phyloP scores from a whole-genome alignment of 2,113 vertebrate species.

The Camelus dromedarius region DNA sequence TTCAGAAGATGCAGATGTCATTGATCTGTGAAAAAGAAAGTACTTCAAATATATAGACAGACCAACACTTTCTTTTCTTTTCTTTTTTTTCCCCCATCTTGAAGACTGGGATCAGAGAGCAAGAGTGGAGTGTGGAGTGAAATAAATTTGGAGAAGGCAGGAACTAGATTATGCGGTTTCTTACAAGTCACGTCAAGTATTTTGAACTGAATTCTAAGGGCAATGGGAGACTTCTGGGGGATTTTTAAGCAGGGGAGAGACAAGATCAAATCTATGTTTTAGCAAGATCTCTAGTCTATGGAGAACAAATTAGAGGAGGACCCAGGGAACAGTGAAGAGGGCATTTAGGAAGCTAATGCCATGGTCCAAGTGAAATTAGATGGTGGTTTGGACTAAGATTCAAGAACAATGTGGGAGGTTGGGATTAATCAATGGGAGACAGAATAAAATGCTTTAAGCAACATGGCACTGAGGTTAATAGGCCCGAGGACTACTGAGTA shows the following conservation, averaged over 20 bases:
- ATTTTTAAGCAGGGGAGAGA: not conserved
- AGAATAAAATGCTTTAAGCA: not conserved
- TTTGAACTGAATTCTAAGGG: not conserved
- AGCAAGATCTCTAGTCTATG: not conserved
- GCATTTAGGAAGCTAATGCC: not conserved
- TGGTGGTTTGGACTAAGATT: not conserved
- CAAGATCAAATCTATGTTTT: not conserved
- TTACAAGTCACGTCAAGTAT: not conserved
- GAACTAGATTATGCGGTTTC: not conserved
- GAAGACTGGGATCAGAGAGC: not conserved
- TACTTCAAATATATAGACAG: not conserved
- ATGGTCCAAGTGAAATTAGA: not conserved
- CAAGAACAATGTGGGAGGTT: not conserved
- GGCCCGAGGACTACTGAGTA: not conserved
- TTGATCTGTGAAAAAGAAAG: not conserved
- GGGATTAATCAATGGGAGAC: not conserved
- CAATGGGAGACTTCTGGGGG: not conserved
- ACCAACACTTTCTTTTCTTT: not conserved
- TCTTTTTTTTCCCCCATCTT: not conserved
- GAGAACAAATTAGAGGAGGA: not conserved
- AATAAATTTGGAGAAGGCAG: not conserved
- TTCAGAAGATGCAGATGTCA: not conserved
- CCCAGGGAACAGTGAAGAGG: not conserved
- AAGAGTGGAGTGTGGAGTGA: not conserved
- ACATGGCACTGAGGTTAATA: not conserved